phyloP scores from a whole-genome alignment of 2,797 vertebrate species.

The Silurus lanzhouensis region DNA sequence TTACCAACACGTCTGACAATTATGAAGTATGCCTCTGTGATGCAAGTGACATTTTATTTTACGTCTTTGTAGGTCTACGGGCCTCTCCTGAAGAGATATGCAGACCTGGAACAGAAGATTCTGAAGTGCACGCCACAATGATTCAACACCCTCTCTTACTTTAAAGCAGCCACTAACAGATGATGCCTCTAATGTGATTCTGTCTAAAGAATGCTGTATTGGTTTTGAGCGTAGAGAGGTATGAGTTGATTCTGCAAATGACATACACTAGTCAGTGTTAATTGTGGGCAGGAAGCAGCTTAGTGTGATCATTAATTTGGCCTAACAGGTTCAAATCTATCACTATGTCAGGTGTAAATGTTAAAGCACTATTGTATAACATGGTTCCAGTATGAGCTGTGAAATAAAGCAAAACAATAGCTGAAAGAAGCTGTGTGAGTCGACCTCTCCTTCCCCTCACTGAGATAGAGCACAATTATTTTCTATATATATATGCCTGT shows the following conservation, averaged over 20 bases:
- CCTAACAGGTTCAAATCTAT: constrained; percentile 17
- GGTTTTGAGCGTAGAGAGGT: not conserved
- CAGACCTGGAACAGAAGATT: constrained; percentile 76
- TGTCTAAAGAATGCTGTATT: not conserved
- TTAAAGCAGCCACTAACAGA: not conserved
- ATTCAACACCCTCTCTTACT: not conserved
- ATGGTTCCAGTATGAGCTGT: constrained; percentile 17
- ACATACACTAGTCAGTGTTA: not conserved
- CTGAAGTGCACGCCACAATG: constrained; percentile 60
- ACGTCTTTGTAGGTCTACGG: constrained; percentile 73
- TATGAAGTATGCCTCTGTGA: not conserved
- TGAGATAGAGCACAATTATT: not conserved
- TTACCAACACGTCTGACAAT: not conserved
- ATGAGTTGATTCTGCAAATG: not conserved
- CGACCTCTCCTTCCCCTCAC: constrained; percentile 11
- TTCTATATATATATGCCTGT: not conserved
- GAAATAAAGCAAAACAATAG: constrained; percentile 15
- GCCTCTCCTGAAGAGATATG: constrained; percentile 75
- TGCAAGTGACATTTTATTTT: constrained; percentile 21
- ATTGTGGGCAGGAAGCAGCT: constrained; percentile 16
- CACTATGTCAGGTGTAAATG: not conserved
- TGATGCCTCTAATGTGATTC: not conserved
- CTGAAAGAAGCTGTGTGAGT: constrained; percentile 1
- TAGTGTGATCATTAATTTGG: not conserved
- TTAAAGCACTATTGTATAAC: constrained; percentile 11